Base-by-base conservation (phyloP, 1,140 invertebrate species). In the Micrasema longulum region DNA sequence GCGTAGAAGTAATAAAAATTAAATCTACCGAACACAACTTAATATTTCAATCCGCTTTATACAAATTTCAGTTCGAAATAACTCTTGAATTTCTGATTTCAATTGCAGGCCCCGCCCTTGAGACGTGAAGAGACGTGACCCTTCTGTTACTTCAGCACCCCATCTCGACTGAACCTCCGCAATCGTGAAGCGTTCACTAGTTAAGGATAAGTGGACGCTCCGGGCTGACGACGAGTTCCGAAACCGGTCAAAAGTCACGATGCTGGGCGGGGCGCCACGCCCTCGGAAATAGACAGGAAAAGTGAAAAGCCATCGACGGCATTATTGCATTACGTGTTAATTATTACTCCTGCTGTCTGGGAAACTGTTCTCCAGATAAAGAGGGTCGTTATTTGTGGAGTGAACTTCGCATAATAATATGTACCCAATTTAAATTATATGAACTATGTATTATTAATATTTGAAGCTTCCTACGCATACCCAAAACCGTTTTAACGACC, bases 181-280 rank as follows among this genome's bases (percentile, higher is more conserved):
- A 48, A 26, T 48, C 41, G 20, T 50, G 50, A 4, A 14, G 36
- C 31, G 53, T n/a, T 31, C 50, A 64, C 55, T 45, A 62, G 38
- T 43, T 62, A 62, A 11, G 57, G 20, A 62, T 22, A 53, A 66
- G 53, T 41, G 52, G 71, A 23, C 18, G 16, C 47, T 63, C 36
- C 64, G 38, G 71, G 38, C 67, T 23, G 57, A 55, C 12, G 69
- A 48, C 12, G 26, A 60, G 22, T 11, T 41, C 26, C 22, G 18
- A 50, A 64, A 66, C 63, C 22, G 26, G 62, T 47, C 53, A 60
- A 50, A 70, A 70, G 65, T 69, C 48, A 57, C 68, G 60, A 57
- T 53, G 50, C 26, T 43, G 72, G 72, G 72, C 72, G 72, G 12
- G 63, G 20, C 72, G 72, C 67, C 72, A 74, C 72, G 72, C 72